Base-by-base conservation (phyloP, 2,113 vertebrate species). In the Syngnathus floridae region DNA sequence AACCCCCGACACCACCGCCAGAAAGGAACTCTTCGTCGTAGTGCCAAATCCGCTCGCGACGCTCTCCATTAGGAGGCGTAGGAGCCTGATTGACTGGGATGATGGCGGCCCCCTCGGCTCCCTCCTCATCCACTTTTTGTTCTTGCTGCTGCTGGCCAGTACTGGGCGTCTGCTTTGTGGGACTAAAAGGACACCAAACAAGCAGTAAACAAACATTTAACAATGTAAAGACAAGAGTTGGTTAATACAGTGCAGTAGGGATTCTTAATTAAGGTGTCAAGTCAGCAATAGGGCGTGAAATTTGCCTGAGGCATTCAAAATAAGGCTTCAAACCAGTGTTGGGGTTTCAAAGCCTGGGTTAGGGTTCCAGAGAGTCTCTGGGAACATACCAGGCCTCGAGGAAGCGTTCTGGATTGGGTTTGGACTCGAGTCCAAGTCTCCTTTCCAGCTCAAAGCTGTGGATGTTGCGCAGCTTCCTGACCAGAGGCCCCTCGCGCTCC, bases 371-470 rank as follows among this genome's bases (percentile, higher is more conserved):
- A 41, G 40, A 41, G 57, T 11, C 46, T 6, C 14, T 35, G 26
- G 19, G 2, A 7, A 70, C 86, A 65, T 68, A 99, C 97, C 95
- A 92, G 37, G 90, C 86, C 75, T 96, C 95, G 72, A 94, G 84
- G 82, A 96, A 95, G 67, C 93, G 93, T 54, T 98, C 95, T 0
- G 93, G 81, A 75, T 93, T 93, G 22, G 93, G 93, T 76, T 98
- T 99, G 61, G 95, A 86, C 80, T 99, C 96, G 70, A 98, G 73
- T 0, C 88, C 92, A 48, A 95, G 83, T 61, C 91, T 91, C 74
- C 91, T 95, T 84, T 99, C 97, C 81, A 97, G 86, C 71, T 99
- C 97, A 76, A 98, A 95, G 85, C 95, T 98, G 83, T 96, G 94
- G 69, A 98, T 95, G 62, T 94, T 95, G 59, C 95, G 93, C 31